phyloP scores from a whole-genome alignment of 2,888 invertebrate genomes.

The Pomacea canaliculata region DNA sequence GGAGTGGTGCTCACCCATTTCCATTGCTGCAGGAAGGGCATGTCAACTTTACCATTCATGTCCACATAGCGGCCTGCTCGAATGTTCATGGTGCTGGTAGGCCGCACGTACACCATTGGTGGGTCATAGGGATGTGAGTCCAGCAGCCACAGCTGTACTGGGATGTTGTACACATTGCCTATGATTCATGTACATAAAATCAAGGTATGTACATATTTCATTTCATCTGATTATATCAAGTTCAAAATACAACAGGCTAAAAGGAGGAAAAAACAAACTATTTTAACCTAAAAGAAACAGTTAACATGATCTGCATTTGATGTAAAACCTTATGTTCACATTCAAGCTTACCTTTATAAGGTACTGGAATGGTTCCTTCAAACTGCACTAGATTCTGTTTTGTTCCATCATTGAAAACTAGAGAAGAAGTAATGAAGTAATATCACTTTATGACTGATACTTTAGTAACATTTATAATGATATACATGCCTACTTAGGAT shows the following conservation, averaged over 20 bases:
- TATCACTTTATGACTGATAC: background rate
- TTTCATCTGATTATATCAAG: too few species aligned
- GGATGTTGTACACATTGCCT: conserved; percentile 92
- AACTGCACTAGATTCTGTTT: background rate
- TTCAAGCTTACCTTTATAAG: background rate
- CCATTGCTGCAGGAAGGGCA: conserved; percentile 98
- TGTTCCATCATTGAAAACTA: conserved; percentile 3
- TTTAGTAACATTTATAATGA: background rate
- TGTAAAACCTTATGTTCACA: too few species aligned
- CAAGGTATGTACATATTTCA: too few species aligned
- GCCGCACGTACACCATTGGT: conserved; percentile 89
- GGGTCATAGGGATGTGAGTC: conserved; percentile 97
- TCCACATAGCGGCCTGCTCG: conserved; percentile 87
- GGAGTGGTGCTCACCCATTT: conserved; percentile 60
- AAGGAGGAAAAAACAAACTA: too few species aligned
- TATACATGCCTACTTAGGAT: too few species aligned
- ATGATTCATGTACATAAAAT: conserved; percentile 26
- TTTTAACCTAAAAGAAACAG: too few species aligned
- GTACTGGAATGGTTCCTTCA: conserved; percentile 3
- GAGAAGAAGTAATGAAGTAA: background rate
- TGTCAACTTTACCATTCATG: conserved; percentile 89
- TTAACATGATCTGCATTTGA: too few species aligned
- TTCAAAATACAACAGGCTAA: too few species aligned
- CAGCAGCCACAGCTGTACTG: conserved; percentile 94
- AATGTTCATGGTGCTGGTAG: conserved; percentile 94